Base-by-base conservation (phyloP, 2,113 vertebrate genomes). In the Carassius carassius region DNA sequence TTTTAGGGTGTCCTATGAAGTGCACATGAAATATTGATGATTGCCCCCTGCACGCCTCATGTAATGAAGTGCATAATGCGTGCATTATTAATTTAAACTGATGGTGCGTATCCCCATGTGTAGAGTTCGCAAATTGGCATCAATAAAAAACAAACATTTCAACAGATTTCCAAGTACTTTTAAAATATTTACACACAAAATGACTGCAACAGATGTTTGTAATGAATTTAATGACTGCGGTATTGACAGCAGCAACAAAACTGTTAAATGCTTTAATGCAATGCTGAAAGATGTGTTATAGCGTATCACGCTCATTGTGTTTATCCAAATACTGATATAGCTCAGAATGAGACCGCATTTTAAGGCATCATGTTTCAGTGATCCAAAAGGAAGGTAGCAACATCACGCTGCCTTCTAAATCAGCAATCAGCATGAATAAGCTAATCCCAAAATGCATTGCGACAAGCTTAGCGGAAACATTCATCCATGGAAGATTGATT, bases 161-260 rank as follows among this genome's bases (percentile, higher is more conserved):
- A 58, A n/a, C 29, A 41, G 49, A 62, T 65, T 14, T 58, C 58
- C 19, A 82, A 32, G 44, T 35, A 12, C 12, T 69, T 60, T 63
- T 44, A 23, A 56, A 29, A 21, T 73, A 60, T 8, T 67, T 32
- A 11, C 75, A 84, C 67, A 81, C 35, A 85, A 80, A 62, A 85
- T 41, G 32, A 65, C 67, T 29, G 70, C 73, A 80, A 80, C 65
- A 44, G 17, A 78, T 49, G 65, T 76, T 67, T 76, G 19, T 58
- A 81, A 70, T 74, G 29, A 54, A 74, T 74, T 73, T 74, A 78
- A 72, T 75, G 16, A 67, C 67, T 56, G 51, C 82, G 69, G 25
- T 23, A n/a, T 17, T 13, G 41, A 56, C 54, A 80, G 49, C 51
- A 32, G 78, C 73, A 73, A 84, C 75, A 81, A 82, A 74, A 58